Conservation (phyloP, 2,888 invertebrate species). For the Epinotia brunnichana region DNA sequence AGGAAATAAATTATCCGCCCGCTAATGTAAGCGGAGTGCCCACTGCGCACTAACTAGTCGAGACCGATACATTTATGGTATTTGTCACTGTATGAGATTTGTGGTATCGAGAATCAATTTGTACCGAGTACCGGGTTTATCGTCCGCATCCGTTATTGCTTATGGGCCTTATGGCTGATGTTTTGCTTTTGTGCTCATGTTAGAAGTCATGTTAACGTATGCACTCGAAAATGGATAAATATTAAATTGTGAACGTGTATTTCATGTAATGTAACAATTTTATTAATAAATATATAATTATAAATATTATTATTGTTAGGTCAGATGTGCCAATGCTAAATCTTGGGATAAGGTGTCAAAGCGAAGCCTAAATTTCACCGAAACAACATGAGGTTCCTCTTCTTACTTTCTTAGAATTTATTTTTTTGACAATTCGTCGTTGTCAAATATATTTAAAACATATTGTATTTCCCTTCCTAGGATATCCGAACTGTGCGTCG, state of each 20-base stretch:
- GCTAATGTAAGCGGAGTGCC: constrained; percentile 65
- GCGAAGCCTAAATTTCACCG: too few species aligned
- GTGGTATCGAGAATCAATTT: constrained; percentile 49
- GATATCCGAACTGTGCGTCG: background rate
- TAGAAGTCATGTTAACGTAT: background rate
- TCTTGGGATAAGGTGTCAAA: too few species aligned
- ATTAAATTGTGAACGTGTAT: background rate
- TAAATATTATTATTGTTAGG: too few species aligned
- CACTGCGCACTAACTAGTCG: constrained; percentile 60
- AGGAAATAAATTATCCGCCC: constrained; percentile 76
- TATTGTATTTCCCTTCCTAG: background rate
- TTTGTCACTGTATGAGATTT: constrained; percentile 60
- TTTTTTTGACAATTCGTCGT: too few species aligned
- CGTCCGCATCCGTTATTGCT: constrained; percentile 6
- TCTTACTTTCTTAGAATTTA: too few species aligned
- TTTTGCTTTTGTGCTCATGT: background rate
- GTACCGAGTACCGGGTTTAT: constrained; percentile 20
- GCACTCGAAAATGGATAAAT: background rate
- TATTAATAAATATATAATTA: too few species aligned
- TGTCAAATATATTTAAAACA: too few species aligned
- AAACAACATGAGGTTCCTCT: too few species aligned
- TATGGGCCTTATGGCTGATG: background rate
- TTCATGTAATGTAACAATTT: background rate
- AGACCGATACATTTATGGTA: constrained; percentile 55
- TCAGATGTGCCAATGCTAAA: too few species aligned